A percentile compares a stretch with the other conserved stretches of the same genome.
Conservation (phyloP, 2,888 invertebrate species). For the Tridacna crocea region DNA sequence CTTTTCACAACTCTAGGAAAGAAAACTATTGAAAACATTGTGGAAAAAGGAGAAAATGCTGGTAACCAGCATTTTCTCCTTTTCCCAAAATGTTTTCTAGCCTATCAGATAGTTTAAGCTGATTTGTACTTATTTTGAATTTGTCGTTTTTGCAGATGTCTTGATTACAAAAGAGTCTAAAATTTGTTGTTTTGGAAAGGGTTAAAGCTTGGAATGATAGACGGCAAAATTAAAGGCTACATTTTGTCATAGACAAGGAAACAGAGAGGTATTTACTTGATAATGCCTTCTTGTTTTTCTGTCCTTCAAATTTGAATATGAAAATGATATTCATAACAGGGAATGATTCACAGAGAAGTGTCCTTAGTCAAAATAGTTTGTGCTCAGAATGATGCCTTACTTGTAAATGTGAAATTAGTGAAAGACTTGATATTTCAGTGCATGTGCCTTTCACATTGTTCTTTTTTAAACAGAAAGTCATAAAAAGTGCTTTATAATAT, state of each 20-base stretch:
- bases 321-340: background rate
- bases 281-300: background rate
- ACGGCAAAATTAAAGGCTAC: background rate
- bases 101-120: too few species aligned
- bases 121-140: too few species aligned
- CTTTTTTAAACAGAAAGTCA: conserved; percentile 2
- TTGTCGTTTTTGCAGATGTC: too few species aligned
- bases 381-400: background rate
- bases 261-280: background rate
- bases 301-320: background rate
- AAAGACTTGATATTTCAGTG: background rate
- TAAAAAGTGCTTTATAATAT: conserved; percentile 14
- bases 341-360: background rate
- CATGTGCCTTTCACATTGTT: conserved; percentile 11
- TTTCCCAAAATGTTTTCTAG: too few species aligned
- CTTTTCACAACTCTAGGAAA: too few species aligned
- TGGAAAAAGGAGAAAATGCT: too few species aligned
- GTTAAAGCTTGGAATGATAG: too few species aligned
- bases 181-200: too few species aligned
- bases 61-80: too few species aligned
- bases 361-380: background rate
- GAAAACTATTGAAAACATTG: too few species aligned
- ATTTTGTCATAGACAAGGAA: background rate
- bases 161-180: too few species aligned
- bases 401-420: background rate